Conservation (phyloP, 2,888 invertebrate genomes). For the Tiphia femorata region DNA sequence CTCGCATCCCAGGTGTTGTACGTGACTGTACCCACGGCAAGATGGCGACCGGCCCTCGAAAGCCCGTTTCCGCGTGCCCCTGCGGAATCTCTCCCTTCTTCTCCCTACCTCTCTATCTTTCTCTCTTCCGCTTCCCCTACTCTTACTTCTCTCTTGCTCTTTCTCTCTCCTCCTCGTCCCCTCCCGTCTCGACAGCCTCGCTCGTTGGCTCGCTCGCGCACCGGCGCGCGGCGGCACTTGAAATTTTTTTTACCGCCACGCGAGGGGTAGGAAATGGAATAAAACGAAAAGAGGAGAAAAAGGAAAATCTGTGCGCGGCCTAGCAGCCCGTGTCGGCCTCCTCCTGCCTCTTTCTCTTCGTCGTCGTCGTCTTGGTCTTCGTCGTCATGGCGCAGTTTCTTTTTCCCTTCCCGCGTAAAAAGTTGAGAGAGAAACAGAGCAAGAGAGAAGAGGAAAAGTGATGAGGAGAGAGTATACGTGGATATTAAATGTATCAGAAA, state of each 20-base stretch:
- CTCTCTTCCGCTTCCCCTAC: constrained; percentile 19
- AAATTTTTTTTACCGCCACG: constrained; percentile 58
- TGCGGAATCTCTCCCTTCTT: constrained; percentile 33
- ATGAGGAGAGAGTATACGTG: too few species aligned
- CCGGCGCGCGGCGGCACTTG: constrained; percentile 50
- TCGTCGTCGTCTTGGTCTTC: neutral
- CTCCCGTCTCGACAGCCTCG: constrained; percentile 20
- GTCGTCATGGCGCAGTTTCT: too few species aligned
- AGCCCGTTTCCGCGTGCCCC: constrained; percentile 59
- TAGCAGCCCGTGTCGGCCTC: constrained; percentile 12
- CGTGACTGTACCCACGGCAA: constrained; percentile 65
- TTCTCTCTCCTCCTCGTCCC: constrained; percentile 26
- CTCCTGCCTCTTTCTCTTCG: neutral
- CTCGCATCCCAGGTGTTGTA: constrained; percentile 47
- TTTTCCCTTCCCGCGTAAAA: too few species aligned
- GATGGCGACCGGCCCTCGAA: constrained; percentile 66
- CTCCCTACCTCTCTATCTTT: constrained; percentile 16
- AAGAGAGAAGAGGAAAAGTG: too few species aligned
- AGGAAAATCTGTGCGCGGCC: constrained; percentile 39
- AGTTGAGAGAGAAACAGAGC: too few species aligned
- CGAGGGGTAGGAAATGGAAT: constrained; percentile 53
- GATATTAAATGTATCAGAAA: too few species aligned
- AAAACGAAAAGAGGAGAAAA: constrained; percentile 45
- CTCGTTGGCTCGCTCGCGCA: constrained; percentile 36
- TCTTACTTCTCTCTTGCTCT: constrained; percentile 22